Evolutionary conservation across 2,797 vertebrate genomes (phyloP), one percentile per base, ranked within the genome.

Genomic region (Babyrousa celebensis): DNA sequence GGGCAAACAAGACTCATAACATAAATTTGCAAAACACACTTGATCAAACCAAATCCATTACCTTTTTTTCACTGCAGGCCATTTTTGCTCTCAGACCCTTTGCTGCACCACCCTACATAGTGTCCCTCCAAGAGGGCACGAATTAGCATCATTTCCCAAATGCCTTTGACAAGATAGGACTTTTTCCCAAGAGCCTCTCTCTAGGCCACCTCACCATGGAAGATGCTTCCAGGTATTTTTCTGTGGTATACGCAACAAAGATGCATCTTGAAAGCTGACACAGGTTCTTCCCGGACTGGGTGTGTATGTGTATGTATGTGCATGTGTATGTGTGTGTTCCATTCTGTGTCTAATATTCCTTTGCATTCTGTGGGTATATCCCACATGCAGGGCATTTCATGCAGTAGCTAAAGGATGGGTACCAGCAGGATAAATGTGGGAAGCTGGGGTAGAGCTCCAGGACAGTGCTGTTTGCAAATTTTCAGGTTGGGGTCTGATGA

Each of bases 221-320:
- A 71, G 65, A 52, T 36, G 83, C 72, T 74, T 32, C 36, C 54
- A 67, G 94, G 63, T 63, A 63, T 82, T 94, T 74, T 32, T 23
- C 29, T 54, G 60, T 54, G 86, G 52, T 43, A 62, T 8, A 0
- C 5, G 67, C 16, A 21, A 18, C 3, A n/a, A 56, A 32, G 32
- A 36, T 75, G 58, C 29, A 6, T 6, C 32, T 5, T 68, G 93
- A 85, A 58, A 87, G 75, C 75, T 85, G 56, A 48, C 75, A 67
- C 1, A 1, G 14, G 75, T 27, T 67, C 40, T 87, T 17, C 62
- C 48, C 78, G 29, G 25, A 68, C 63, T 43, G 40, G 21, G 16
- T 14, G 1, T 77, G 54, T 32, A 65, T 5, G 32, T 71, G 43
- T 72, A 23, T 32, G 11, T 29, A 20, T 12, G 54, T 3, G 54